Evolutionary conservation across 2,888 invertebrate genomes (phyloP), one percentile per base, ranked within the genome.

Genomic region (Polydrusus tereticollis): DNA sequence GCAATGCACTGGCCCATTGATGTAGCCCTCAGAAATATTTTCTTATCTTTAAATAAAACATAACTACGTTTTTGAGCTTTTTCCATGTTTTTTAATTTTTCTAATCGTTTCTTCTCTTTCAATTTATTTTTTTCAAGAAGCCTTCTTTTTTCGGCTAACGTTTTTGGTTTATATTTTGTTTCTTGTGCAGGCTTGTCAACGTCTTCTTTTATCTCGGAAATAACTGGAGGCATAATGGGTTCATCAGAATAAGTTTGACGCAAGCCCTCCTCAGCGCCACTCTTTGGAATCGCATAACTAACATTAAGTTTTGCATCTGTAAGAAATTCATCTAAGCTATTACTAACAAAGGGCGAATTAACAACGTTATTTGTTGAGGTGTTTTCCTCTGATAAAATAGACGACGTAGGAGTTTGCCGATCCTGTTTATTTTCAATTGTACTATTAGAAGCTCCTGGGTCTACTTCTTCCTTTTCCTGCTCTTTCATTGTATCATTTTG

Each of bases 131-230:
- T 77, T 75, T 87, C 86, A 41, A 88, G 76, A 70, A 88, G 83
- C 59, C 81, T 81, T 7, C 88, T 82, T 67, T 88, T 87, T 77
- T 89, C 88, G 0, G 88, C 89, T 1, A 89, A 84, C 0, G 89
- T 89, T 73, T 88, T 86, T 1, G 88, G 83, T 69, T 87, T 86
- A 20, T 81, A 73, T 62, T 29, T 33, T 12, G 8, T 59, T 75
- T 76, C 64, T 47, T 67, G 66, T 60, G 73, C 74, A 10, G 58
- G 7, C 58, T 75, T 74, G 38, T 70, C 69, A 12, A 18, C 52
- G 7, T 36, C 47, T 59, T 62, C 69, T 20, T 70, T 70, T 33
- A 43, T 18, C 29, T 65, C 45, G 3, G 23, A 12, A 1, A 72
- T 45, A 43, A 74, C 70, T 41, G 68, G 72, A 20, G 73, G 33